Percentiles rank a stretch among this genome's conserved stretches.
These are phyloP conservation scores for western clawed frog (Xenopus tropicalis) DNA, from an alignment of 2,113 vertebrate species.

Conservation along the genomic window DNA sequence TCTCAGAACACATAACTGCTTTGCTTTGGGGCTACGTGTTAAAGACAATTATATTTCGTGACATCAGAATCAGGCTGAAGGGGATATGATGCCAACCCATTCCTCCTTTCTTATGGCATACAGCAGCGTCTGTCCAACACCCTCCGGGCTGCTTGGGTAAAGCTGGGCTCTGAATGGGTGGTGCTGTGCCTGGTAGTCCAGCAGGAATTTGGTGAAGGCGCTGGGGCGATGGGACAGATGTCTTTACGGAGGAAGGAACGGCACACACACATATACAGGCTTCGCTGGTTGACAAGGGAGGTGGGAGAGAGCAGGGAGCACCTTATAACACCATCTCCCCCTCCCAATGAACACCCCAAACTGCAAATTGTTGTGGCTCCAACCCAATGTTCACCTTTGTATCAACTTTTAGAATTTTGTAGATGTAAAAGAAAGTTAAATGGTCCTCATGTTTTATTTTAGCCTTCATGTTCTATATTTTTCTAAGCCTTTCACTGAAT, in stretches of 20 bases:
- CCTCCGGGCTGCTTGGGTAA: constrained; percentile 60
- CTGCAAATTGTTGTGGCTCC: constrained; percentile 48
- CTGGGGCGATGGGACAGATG: constrained; percentile 41
- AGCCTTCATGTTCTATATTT: no score
- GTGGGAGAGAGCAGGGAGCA: constrained; percentile 59
- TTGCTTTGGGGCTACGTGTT: constrained; percentile 27
- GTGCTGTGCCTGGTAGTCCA: constrained; percentile 59
- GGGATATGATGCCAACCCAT: constrained; percentile 19
- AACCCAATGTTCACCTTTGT: constrained; percentile 23
- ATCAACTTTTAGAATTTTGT: no score
- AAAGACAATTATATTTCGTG: neutral
- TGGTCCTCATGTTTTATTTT: no score
- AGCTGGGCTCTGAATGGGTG: constrained; percentile 62
- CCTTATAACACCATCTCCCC: constrained; percentile 63
- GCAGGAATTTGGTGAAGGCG: constrained; percentile 28
- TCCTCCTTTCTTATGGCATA: constrained; percentile 29
- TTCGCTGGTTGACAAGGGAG: constrained; percentile 43
- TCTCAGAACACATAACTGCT: neutral
- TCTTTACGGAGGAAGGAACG: constrained; percentile 46
- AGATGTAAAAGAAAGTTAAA: no score
- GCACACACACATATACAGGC: constrained; percentile 38
- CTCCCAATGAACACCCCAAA: constrained; percentile 59
- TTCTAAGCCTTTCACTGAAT: no score
- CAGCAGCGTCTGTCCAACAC: constrained; percentile 48
- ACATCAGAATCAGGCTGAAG: neutral